Percentiles rank a stretch among this genome's conserved stretches.
Conservation (phyloP, 2,888 invertebrate genomes). For the Nomada fabriciana region DNA sequence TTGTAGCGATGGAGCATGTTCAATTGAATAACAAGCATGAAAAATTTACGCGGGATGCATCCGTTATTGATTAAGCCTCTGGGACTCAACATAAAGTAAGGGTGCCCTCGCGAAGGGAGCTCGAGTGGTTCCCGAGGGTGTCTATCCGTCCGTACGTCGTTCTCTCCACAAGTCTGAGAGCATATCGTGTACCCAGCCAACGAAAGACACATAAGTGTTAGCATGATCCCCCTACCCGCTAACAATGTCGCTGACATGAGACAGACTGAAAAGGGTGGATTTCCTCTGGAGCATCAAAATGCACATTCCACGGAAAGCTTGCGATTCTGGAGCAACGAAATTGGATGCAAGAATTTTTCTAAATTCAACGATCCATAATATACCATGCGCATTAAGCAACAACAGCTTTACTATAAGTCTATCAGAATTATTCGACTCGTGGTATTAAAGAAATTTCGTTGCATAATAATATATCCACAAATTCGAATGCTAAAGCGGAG, state of each 20-base stretch:
- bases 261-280: slow-evolving; percentile 59
- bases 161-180: slow-evolving; percentile 76
- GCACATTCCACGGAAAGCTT: slow-evolving; percentile 42
- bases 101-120: slow-evolving; percentile 70
- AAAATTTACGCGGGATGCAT: slow-evolving; percentile 73
- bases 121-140: slow-evolving; percentile 77
- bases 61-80: slow-evolving; percentile 77
- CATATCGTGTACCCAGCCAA: slow-evolving; percentile 72
- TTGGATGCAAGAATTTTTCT: neutral
- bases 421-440: slow-evolving; percentile 8
- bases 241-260: slow-evolving; percentile 65
- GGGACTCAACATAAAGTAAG: slow-evolving; percentile 70
- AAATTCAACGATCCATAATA: no score
- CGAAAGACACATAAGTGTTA: slow-evolving; percentile 74
- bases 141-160: slow-evolving; percentile 77
- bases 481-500: neutral
- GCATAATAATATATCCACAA: no score
- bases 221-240: slow-evolving; percentile 63
- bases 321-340: neutral
- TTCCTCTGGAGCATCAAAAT: slow-evolving; percentile 48
- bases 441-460: no score
- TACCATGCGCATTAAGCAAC: no score
- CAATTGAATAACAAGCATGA: slow-evolving; percentile 72
- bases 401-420: no score
- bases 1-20: slow-evolving; percentile 37